Base-by-base conservation (phyloP, 2,888 invertebrate species). In the Myopa testacea region DNA sequence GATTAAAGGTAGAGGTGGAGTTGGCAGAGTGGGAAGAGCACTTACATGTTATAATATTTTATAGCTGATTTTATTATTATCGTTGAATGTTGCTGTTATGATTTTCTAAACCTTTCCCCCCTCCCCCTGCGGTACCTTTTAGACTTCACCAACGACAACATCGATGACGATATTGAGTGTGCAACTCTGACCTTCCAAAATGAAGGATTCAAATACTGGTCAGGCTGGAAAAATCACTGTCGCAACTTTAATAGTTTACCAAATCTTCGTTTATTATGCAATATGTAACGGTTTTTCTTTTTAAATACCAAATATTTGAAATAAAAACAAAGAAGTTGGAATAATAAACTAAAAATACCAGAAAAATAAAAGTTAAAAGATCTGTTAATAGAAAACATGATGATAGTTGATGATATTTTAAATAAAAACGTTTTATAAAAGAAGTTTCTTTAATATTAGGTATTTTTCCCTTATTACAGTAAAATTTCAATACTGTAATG, bases 131-230 rank as follows among this genome's bases (percentile, higher is more conserved):
- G 26, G 1, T 26, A 26, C 16, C 40, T 78, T 78, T 83, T 86
- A 93, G 93, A 93, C 89, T 91, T 94, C 75, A 83, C 92, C 34
- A 92, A 93, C 84, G 93, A 93, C 81, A 92, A 93, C 82, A 89
- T 94, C 60, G 90, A 91, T 0, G 93, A 93, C 81, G 93, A 93
- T 85, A 91, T 92, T n/a, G 87, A 89, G 63, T 94, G 94, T 82
- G 93, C 93, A 12, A 92, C 91, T 84, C 90, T 91, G 79, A 91
- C 93, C 68, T 92, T 91, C 85, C 90, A 91, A 67, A 89, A 91
- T 14, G 89, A 91, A 5, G 93, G 93, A 4, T 94, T 93, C 72
- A 87, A 88, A 38, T 85, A 87, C 76, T 89, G 88, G 88, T 83
- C 84, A 70, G 87, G 85, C 26, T 88, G 88, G 88, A 82, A 63